phyloP scores from a whole-genome alignment of 2,113 vertebrate species.

The Junco hyemalis region DNA sequence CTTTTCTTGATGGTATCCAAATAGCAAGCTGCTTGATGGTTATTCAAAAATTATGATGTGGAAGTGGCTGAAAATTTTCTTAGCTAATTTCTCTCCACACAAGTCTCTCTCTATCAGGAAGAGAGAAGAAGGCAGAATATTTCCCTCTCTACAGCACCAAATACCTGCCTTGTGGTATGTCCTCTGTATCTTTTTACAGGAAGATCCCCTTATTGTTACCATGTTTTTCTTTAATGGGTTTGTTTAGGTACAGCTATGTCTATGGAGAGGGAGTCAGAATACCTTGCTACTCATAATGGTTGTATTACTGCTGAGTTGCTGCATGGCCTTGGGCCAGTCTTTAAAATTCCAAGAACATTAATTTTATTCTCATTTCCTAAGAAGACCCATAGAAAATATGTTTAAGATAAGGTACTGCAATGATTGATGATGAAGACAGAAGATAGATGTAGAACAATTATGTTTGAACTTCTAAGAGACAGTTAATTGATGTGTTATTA shows the following conservation, averaged over 20 bases:
- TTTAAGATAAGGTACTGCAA: not conserved
- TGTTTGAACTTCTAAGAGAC: conserved; percentile 4
- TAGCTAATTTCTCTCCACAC: not conserved
- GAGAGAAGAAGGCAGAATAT: not conserved
- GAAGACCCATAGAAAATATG: not conserved
- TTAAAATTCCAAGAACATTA: not conserved
- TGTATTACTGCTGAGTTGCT: not conserved
- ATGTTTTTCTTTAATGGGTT: not conserved
- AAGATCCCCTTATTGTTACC: not conserved
- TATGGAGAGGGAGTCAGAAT: not conserved
- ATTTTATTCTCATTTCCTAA: conserved; percentile 22
- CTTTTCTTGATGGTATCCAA: not conserved
- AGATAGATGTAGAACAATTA: not conserved
- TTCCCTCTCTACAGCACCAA: not conserved
- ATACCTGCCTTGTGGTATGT: not conserved
- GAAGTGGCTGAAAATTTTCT: not conserved
- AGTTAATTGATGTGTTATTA: not conserved
- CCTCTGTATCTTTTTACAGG: not conserved
- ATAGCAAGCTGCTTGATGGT: not conserved
- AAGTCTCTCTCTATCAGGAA: not conserved
- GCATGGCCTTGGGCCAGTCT: not conserved
- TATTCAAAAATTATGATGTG: not conserved
- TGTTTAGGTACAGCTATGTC: not conserved
- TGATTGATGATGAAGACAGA: not conserved
- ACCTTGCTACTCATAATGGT: not conserved